phyloP scores from a whole-genome alignment of 2,888 invertebrate genomes.

The Lasioglossum figueresi region DNA sequence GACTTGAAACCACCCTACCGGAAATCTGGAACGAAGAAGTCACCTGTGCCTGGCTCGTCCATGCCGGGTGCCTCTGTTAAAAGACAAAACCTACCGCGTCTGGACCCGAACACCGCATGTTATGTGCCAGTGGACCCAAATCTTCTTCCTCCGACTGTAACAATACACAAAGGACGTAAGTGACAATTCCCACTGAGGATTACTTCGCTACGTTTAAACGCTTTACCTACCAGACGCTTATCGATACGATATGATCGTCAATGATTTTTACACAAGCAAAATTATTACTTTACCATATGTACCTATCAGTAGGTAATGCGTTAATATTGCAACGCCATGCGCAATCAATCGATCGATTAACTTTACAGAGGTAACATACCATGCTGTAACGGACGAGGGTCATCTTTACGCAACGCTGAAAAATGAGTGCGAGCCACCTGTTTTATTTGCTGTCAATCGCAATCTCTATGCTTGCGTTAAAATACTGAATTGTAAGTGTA shows the following conservation, averaged over 20 bases:
- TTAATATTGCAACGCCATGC: background rate
- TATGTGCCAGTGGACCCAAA: constrained; percentile 86
- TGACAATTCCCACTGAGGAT: background rate
- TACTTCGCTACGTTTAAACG: background rate
- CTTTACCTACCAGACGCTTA: background rate
- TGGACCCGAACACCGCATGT: constrained; percentile 85
- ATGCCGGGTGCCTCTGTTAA: constrained; percentile 71
- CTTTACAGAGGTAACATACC: constrained; percentile 85
- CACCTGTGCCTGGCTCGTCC: constrained; percentile 73
- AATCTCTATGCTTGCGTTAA: constrained; percentile 91
- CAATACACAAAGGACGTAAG: constrained; percentile 85
- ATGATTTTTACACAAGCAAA: background rate
- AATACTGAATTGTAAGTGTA: constrained; percentile 89
- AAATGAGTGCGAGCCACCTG: constrained; percentile 85
- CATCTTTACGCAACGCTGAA: constrained; percentile 86
- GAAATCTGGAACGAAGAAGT: constrained; percentile 79
- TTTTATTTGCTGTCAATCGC: constrained; percentile 90
- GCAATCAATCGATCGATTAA: background rate
- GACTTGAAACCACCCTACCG: constrained; percentile 83
- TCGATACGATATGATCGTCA: background rate
- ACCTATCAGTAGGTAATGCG: background rate
- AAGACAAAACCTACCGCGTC: constrained; percentile 81
- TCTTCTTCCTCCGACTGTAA: constrained; percentile 86
- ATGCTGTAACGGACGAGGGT: constrained; percentile 85
- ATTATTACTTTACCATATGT: background rate